These are phyloP conservation scores for Leptodactylus fallax DNA, from an alignment of 2,797 vertebrate genomes.

Conservation along the genomic window DNA sequence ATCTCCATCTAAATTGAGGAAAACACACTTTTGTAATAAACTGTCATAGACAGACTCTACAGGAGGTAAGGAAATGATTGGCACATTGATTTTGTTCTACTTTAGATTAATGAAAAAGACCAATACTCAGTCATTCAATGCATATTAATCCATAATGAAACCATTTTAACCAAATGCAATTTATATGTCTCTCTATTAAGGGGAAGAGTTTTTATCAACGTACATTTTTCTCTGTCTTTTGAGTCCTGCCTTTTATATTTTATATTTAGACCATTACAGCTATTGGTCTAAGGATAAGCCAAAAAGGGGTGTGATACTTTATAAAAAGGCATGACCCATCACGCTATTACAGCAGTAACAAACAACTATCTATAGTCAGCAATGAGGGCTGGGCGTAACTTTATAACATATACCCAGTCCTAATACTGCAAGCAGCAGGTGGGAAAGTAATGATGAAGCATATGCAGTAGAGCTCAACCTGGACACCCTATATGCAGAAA, in stretches of 20 bases:
- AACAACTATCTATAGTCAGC: background rate
- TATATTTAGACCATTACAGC: too few relatives aligned
- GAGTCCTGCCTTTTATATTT: background rate
- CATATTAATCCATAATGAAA: background rate
- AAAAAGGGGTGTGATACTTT: background rate
- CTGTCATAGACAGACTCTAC: constrained; percentile 24
- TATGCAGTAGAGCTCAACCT: background rate
- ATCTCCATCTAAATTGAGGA: constrained; percentile 40
- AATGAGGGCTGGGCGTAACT: background rate
- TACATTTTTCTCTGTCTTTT: background rate
- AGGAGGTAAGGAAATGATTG: constrained; percentile 40
- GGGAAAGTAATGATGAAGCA: background rate
- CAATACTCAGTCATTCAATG: constrained; percentile 15
- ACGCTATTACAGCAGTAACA: background rate
- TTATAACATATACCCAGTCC: background rate
- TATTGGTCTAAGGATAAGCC: background rate
- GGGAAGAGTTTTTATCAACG: background rate
- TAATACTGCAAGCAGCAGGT: background rate
- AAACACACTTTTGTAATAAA: constrained; percentile 55
- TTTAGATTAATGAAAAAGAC: constrained; percentile 42
- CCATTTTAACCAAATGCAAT: constrained; percentile 4
- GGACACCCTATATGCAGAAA: background rate
- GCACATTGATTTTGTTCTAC: constrained; percentile 35
- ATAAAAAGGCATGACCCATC: background rate
- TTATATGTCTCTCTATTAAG: background rate